Evolutionary conservation across 2,888 invertebrate species (phyloP), one percentile per base, ranked within the genome.

Genomic region (Caradrina kadenii): DNA sequence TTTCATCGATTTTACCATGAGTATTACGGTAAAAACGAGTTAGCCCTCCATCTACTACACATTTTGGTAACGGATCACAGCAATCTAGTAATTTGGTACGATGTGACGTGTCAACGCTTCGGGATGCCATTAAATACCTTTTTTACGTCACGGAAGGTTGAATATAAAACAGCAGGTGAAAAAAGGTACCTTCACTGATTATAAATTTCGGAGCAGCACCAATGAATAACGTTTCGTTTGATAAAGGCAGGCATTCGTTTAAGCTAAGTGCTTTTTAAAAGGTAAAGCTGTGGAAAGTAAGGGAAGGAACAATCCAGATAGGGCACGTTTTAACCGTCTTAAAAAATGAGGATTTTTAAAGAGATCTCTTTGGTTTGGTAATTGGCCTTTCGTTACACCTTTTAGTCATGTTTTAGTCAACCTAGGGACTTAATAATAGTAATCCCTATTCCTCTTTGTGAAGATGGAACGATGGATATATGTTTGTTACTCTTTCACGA

Each of bases 191-290:
- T 13, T 19, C 6, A 50, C 55, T 42, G 53, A 52, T 45, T 68
- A 69, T 39, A 39, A 69, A 76, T 76, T 69, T 59, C 58, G 13
- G 52, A 58, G 19, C n/a, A 54, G 10, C 39, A 13, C 48, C 39
- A 69, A 49, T 15, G 19, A 50, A 72, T 22, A 52, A 69, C 1
- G 4, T 10, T 49, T 54, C 6, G 22, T 70, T 48, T 45, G 50
- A 70, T 77, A 11, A 48, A 45, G 22, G 26, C 42, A 45, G 71
- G 35, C 21, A 70, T 22, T 56, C 45, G 26, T 73, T 71, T 70
- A 55, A n/a, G 13, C 19, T 21, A 60, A 55, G 45, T 48, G 45
- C 17, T 35, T 71, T 61, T 78, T 77, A 60, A 17, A 50, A 68
- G 21, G 26, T 31, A 19, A 22, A 10, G 55, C 8, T 11, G n/a